phyloP scores from a whole-genome alignment of 1,140 invertebrate genomes.

The Platyscapa corneri region DNA sequence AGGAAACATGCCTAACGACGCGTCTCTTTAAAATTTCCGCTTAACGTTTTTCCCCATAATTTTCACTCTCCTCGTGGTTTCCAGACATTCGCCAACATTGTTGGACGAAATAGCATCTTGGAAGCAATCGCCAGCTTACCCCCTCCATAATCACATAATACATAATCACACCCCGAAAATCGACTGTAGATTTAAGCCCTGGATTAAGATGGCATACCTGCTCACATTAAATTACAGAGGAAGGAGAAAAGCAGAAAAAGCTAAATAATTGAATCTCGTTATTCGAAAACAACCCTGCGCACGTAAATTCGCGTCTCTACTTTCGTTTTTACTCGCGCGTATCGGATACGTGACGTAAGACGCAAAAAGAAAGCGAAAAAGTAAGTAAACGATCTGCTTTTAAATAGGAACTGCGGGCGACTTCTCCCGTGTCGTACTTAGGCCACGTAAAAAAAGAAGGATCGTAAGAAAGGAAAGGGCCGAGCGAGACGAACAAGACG shows the following conservation, averaged over 20 bases:
- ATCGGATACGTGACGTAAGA: not conserved
- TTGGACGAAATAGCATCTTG: no score
- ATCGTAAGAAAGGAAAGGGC: not conserved
- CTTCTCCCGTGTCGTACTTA: slow-evolving; percentile 34
- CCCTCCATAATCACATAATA: no score
- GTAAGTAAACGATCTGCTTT: not conserved
- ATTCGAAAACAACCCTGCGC: not conserved
- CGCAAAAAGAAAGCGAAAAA: not conserved
- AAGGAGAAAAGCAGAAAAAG: slow-evolving; percentile 20
- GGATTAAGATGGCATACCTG: not conserved
- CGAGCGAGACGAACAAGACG: not conserved
- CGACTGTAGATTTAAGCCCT: not conserved
- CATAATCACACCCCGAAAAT: not conserved
- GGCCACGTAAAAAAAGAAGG: not conserved
- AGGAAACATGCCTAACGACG: no score
- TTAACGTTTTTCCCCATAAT: no score
- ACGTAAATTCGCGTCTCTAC: not conserved
- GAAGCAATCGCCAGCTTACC: no score
- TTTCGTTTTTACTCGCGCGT: not conserved
- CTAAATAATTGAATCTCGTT: slow-evolving; percentile 34
- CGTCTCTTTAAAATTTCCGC: no score
- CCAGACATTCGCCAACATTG: no score
- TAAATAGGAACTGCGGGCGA: not conserved
- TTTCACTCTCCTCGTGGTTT: no score
- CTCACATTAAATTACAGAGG: not conserved